A percentile compares a stretch with the other conserved stretches of the same genome.
These are phyloP conservation scores for Palythoa grandis DNA, from an alignment of 92 coral and sea anemone genomes.

Conservation along the genomic window DNA sequence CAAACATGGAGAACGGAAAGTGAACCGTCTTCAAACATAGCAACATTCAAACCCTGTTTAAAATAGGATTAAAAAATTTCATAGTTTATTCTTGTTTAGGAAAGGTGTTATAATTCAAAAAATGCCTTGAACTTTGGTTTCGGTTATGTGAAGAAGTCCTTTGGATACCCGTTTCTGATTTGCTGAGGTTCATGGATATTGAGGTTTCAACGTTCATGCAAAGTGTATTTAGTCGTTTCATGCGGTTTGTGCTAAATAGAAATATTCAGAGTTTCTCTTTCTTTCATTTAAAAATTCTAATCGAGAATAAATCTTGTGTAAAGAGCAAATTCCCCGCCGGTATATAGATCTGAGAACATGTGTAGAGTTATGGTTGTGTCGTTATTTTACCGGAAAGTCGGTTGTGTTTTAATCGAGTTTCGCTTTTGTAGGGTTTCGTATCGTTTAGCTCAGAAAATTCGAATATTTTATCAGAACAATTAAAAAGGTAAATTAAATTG, in stretches of 20 bases:
- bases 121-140: background rate
- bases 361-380: background rate
- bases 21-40: constrained; percentile 28
- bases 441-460: constrained; percentile 5
- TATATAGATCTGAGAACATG: background rate
- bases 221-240: constrained; percentile 28
- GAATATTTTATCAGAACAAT: background rate
- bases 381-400: constrained; percentile 15
- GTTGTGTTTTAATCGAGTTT: constrained; percentile 31
- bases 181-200: constrained; percentile 8
- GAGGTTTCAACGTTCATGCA: constrained; percentile 11
- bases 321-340: background rate
- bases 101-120: background rate
- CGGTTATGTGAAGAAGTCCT: background rate
- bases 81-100: background rate
- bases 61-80: constrained; percentile 14
- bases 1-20: constrained; percentile 23
- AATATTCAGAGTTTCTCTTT: background rate
- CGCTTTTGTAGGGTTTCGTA: constrained; percentile 22
- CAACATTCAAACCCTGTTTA: constrained; percentile 42
- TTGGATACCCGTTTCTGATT: background rate
- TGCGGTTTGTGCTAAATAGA: constrained; percentile 4
- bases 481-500: constrained; percentile 1
- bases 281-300: background rate
- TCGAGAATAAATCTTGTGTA: background rate